Evolutionary conservation across 2,797 vertebrate species (phyloP).

Genomic region (Thaleichthys pacificus): DNA sequence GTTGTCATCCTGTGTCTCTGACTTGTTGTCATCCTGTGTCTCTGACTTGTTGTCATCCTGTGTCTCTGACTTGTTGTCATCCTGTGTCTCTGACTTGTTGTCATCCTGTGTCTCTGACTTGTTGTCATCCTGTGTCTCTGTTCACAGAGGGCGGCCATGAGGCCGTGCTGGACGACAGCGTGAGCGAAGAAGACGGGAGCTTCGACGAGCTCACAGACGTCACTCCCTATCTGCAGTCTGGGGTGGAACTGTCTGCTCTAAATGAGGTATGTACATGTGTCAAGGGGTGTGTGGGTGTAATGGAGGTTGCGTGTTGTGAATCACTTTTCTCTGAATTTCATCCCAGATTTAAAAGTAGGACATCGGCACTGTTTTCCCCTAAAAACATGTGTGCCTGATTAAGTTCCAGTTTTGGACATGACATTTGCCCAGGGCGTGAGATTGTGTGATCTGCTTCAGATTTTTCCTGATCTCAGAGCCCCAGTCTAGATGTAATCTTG

Average conservation of each 20-base stretch:
- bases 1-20: conserved; percentile 46
- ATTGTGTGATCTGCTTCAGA: conserved; percentile 39
- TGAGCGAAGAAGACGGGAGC: conserved; percentile 94
- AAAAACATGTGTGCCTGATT: neutral
- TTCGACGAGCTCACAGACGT: conserved; percentile 88
- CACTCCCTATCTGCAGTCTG: conserved; percentile 88
- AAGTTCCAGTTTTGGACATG: neutral
- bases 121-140: conserved; percentile 46
- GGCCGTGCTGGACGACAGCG: conserved; percentile 86
- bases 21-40: conserved; percentile 49
- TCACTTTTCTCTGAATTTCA: neutral
- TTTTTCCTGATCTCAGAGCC: conserved; percentile 4
- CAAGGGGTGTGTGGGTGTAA: conserved; percentile 27
- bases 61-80: conserved; percentile 36
- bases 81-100: conserved; percentile 49
- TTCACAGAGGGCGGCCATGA: conserved; percentile 80
- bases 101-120: conserved; percentile 38
- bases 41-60: conserved; percentile 41
- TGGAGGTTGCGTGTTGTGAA: neutral
- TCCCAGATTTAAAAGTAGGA: no score
- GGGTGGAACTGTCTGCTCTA: conserved; percentile 88
- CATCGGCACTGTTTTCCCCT: neutral
- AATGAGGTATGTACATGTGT: conserved; percentile 81
- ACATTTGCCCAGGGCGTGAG: no score
- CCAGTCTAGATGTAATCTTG: conserved; percentile 56